These are phyloP conservation scores for Pteronura brasiliensis DNA, from an alignment of 2,113 vertebrate species.

Conservation along the genomic window DNA sequence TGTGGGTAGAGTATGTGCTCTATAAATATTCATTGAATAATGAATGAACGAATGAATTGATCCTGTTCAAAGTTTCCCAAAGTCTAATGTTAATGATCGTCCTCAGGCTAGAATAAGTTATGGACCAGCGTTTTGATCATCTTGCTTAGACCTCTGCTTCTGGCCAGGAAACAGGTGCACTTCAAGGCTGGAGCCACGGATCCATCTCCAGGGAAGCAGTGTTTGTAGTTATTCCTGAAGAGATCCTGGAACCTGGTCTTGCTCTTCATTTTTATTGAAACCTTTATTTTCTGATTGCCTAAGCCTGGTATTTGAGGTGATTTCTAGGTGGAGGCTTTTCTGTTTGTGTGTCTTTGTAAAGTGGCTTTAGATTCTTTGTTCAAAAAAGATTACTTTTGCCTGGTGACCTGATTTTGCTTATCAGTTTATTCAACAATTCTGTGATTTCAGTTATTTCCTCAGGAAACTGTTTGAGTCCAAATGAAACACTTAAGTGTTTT, in stretches of 20 bases:
- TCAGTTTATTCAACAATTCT: constrained; percentile 54
- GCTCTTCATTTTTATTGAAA: constrained; percentile 10
- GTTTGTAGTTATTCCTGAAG: background rate
- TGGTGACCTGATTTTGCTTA: constrained; percentile 38
- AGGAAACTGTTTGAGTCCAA: constrained; percentile 65
- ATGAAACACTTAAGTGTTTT: constrained; percentile 62
- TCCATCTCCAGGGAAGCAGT: background rate
- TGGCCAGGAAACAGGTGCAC: background rate
- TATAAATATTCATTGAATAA: background rate
- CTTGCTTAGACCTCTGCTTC: background rate
- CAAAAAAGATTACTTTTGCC: constrained; percentile 14
- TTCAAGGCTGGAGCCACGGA: background rate
- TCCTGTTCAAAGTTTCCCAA: background rate
- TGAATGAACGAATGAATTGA: background rate
- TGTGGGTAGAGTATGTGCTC: background rate
- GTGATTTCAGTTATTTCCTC: constrained; percentile 64
- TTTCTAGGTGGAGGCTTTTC: background rate
- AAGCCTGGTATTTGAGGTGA: background rate
- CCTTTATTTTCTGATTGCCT: background rate
- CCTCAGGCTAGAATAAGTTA: constrained; percentile 36
- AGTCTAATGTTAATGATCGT: background rate
- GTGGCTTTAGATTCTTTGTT: constrained; percentile 1
- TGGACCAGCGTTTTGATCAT: background rate
- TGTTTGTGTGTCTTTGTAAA: background rate
- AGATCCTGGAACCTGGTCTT: background rate